phyloP scores from a whole-genome alignment of 2,888 invertebrate species.

The Sarcophaga rosellei region DNA sequence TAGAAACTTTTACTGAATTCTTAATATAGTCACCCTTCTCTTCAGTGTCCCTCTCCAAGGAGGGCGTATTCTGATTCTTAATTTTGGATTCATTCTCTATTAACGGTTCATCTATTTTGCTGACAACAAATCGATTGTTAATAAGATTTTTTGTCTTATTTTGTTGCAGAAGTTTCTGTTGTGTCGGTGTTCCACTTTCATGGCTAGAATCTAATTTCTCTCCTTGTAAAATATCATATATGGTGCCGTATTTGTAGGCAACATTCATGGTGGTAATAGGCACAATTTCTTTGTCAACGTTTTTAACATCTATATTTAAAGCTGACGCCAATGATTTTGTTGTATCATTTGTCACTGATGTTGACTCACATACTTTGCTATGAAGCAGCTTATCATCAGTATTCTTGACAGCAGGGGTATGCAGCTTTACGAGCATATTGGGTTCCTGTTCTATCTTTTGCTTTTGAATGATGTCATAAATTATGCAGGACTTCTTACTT shows the following conservation, averaged over 20 bases:
- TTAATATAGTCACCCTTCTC: slow-evolving; percentile 7
- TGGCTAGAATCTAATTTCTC: slow-evolving; percentile 73
- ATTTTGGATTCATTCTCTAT: slow-evolving; percentile 30
- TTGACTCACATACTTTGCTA: neutral
- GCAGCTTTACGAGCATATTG: neutral
- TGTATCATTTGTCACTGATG: neutral
- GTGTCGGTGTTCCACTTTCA: slow-evolving; percentile 34
- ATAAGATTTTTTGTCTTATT: slow-evolving; percentile 41
- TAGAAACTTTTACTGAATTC: slow-evolving; percentile 70
- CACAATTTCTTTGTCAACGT: slow-evolving; percentile 37
- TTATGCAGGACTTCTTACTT: slow-evolving; percentile 76
- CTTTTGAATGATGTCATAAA: slow-evolving; percentile 81
- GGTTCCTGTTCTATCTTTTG: slow-evolving; percentile 68
- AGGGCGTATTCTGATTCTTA: slow-evolving; percentile 18
- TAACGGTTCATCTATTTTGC: slow-evolving; percentile 78
- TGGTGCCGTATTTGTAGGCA: slow-evolving; percentile 78
- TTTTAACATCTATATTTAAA: slow-evolving; percentile 40
- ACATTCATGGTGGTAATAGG: slow-evolving; percentile 67
- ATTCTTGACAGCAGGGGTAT: slow-evolving; percentile 7
- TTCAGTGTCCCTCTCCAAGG: neutral
- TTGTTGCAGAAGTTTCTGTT: slow-evolving; percentile 7
- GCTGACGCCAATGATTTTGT: neutral
- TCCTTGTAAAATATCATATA: slow-evolving; percentile 81
- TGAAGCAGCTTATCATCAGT: neutral
- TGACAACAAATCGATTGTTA: slow-evolving; percentile 79